Evolutionary conservation across 2,888 invertebrate species (phyloP), one percentile per base, ranked within the genome.

Genomic region (Anagyrus pseudococci): DNA sequence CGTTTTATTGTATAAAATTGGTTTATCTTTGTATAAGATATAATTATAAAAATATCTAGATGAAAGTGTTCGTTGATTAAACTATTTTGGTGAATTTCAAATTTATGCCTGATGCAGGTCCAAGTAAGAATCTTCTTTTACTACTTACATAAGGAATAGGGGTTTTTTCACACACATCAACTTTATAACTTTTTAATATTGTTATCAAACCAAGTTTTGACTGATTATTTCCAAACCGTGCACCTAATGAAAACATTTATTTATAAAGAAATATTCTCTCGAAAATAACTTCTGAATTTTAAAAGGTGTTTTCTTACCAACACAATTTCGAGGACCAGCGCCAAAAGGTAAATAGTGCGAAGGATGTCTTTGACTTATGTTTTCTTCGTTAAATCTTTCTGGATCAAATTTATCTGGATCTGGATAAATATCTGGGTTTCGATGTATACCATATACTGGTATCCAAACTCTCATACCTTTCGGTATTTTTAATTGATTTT

Each of bases 171-270:
- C 77, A 80, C 8, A 80, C 67, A 1, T 73, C 72, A 8, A 81
- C 66, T 56, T 74, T 72, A 63, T 75, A 81, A 49, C 78, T 75
- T 8, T 68, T 68, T 1, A 83, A 55, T 13, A 81, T 70, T 40
- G 74, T 71, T 6, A 75, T 72, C 0, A 82, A 46, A 4, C 79
- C 82, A 0, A 79, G 58, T 73, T 82, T 82, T 0, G 80, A 70
- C 69, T 82, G 81, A 61, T 71, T 69, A 2, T 69, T 58, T 4
- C 71, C 78, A 54, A 78, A 77, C 22, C 75, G 70, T 17, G 71
- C 68, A 10, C 76, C 76, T 77, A 47, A 17, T 61, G 53, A 17
- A 33, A 33, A 7, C 4, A 37, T 26, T 50, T 6, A 20, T 20
- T 33, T 33, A 33, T 8, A 33, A 33, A 33, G 6, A 33, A 33